phyloP scores from a whole-genome alignment of 2,113 vertebrate species.

The Guaruba guarouba region DNA sequence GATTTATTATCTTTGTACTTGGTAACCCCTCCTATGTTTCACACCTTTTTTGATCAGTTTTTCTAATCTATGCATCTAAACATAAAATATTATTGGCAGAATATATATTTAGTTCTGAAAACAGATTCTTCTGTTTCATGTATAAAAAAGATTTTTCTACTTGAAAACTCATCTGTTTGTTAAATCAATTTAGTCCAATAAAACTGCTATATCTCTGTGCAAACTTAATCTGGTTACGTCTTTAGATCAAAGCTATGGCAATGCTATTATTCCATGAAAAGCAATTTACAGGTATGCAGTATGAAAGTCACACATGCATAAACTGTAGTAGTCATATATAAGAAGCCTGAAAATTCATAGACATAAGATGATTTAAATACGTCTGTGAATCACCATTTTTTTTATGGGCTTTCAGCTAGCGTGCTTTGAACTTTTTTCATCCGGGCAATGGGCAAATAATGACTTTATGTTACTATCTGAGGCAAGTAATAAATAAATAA shows the following conservation, averaged over 20 bases:
- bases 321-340: not conserved
- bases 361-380: not conserved
- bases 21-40: not conserved
- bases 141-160: too few relatives aligned
- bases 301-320: not conserved
- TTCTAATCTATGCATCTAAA: not conserved
- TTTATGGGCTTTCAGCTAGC: not conserved
- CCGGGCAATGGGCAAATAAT: not conserved
- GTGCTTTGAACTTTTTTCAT: not conserved
- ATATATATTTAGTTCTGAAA: not conserved
- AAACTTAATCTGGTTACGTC: not conserved
- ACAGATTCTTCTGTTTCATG: not conserved
- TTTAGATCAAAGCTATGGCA: not conserved
- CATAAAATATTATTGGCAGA: not conserved
- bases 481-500: not conserved
- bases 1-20: not conserved
- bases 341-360: not conserved
- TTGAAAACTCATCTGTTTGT: not conserved
- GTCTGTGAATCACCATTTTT: rapidly evolving
- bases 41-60: not conserved
- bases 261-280: not conserved
- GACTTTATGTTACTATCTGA: not conserved
- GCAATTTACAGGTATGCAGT: not conserved
- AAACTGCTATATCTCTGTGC: not conserved
- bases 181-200: not conserved